Evolutionary conservation across 1,140 invertebrate species (phyloP).

Genomic region (Euwallacea similis): DNA sequence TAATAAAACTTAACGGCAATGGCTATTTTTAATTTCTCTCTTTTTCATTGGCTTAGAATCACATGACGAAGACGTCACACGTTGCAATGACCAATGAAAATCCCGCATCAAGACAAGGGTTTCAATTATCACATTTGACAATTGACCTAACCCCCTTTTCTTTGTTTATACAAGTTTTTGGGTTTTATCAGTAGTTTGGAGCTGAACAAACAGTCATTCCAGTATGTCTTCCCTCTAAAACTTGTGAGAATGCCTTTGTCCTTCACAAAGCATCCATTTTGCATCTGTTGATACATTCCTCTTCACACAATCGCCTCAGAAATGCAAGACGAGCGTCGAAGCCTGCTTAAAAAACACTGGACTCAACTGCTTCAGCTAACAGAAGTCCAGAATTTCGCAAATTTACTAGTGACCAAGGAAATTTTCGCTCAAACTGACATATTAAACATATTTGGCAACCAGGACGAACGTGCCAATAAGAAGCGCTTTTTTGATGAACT

Average conservation of each 20-base stretch:
- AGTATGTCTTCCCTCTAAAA: no score
- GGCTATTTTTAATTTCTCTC: no score
- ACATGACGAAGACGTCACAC: no score
- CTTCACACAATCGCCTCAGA: no score
- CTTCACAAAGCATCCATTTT: background rate
- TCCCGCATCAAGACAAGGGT: no score
- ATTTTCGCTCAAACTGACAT: conserved; percentile 34
- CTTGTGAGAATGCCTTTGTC: no score
- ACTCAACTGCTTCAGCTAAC: conserved; percentile 23
- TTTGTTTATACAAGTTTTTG: background rate
- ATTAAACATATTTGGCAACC: conserved; percentile 24
- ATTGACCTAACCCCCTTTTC: background rate
- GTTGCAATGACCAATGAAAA: no score
- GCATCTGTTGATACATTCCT: background rate
- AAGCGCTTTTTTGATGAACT: conserved; percentile 31
- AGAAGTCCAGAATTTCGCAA: conserved; percentile 26
- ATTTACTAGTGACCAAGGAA: conserved; percentile 19
- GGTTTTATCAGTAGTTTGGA: no score
- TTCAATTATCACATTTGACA: no score
- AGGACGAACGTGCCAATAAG: conserved; percentile 36
- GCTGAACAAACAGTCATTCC: no score
- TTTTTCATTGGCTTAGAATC: no score
- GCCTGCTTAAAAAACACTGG: conserved; percentile 26
- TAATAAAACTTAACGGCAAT: no score
- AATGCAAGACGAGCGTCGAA: conserved; percentile 32